These are phyloP conservation scores for Corvus hawaiiensis DNA, from an alignment of 2,113 vertebrate species.

Conservation along the genomic window DNA sequence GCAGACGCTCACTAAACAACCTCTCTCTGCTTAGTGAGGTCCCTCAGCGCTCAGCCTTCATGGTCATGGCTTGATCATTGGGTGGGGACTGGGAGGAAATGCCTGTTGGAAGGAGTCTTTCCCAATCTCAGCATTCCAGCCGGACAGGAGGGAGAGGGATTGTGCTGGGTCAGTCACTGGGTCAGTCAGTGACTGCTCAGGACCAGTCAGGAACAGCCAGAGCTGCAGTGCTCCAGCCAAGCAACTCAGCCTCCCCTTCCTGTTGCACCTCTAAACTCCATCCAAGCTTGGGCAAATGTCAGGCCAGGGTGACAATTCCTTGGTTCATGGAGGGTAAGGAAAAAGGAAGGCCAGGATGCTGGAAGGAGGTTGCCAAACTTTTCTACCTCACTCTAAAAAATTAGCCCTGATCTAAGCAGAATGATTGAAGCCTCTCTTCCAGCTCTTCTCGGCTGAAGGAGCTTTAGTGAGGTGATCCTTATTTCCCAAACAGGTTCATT, in stretches of 20 bases:
- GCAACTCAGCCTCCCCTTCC: neutral
- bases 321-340: neutral
- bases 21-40: neutral
- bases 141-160: neutral
- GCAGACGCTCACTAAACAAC: neutral
- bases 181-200: neutral
- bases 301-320: neutral
- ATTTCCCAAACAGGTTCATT: neutral
- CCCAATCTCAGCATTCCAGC: neutral
- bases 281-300: rapidly evolving
- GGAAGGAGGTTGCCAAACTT: neutral
- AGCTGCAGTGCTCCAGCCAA: neutral
- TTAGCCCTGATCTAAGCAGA: neutral
- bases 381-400: neutral
- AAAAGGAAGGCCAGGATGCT: neutral
- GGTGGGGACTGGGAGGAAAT: neutral
- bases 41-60: neutral
- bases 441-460: neutral
- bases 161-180: neutral
- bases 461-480: neutral
- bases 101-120: neutral
- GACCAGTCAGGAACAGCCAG: neutral
- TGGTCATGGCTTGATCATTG: neutral
- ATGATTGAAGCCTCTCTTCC: neutral
- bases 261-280: neutral